Evolutionary conservation across 2,797 vertebrate genomes (phyloP).

Genomic region (Valencia hispanica): DNA sequence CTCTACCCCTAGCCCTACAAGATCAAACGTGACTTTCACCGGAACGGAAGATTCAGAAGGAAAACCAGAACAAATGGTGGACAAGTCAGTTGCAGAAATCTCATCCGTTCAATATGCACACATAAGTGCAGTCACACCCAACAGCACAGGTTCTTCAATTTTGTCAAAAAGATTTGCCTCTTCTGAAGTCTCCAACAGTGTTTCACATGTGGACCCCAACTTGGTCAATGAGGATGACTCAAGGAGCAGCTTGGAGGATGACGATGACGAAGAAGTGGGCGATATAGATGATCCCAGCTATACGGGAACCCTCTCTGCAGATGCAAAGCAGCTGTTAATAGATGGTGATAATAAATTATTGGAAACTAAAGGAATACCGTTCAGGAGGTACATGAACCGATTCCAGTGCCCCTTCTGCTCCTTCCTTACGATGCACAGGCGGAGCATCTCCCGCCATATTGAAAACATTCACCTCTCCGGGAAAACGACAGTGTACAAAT

Average conservation of each 20-base stretch:
- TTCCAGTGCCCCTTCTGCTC: constrained; percentile 99
- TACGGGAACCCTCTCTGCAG: constrained; percentile 86
- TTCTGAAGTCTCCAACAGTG: constrained; percentile 85
- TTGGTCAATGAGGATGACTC: constrained; percentile 91
- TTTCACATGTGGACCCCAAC: constrained; percentile 85
- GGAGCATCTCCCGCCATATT: constrained; percentile 97
- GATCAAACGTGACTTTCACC: constrained; percentile 81
- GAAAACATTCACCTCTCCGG: constrained; percentile 98
- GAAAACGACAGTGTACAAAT: constrained; percentile 96
- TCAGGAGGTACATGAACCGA: constrained; percentile 95
- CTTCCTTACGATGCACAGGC: constrained; percentile 95
- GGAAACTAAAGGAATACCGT: constrained; percentile 97
- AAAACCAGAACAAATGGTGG: constrained; percentile 77
- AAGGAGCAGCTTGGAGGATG: constrained; percentile 91
- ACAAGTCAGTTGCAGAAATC: constrained; percentile 83
- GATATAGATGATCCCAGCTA: constrained; percentile 92
- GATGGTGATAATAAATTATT: constrained; percentile 95
- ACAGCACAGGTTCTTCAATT: constrained; percentile 90
- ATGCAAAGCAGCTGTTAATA: constrained; percentile 91
- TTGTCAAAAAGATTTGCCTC: constrained; percentile 89
- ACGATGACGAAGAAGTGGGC: constrained; percentile 92
- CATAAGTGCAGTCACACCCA: constrained; percentile 87
- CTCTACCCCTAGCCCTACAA: constrained; percentile 83
- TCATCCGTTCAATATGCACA: constrained; percentile 88
- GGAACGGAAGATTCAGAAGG: constrained; percentile 80